Base-by-base conservation (phyloP, 2,888 invertebrate genomes). In the Mythimna pallens region DNA sequence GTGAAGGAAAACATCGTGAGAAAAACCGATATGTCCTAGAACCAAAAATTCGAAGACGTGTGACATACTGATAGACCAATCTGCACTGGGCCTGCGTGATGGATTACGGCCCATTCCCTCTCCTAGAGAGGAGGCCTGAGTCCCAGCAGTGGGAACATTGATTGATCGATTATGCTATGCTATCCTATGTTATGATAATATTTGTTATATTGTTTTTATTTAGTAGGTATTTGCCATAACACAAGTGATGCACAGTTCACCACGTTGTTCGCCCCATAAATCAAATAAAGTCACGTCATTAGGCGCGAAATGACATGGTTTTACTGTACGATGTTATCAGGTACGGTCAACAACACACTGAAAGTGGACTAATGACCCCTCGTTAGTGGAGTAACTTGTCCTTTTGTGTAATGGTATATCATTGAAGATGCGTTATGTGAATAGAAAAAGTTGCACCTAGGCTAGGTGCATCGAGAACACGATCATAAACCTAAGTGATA, bases 311-410 rank as follows among this genome's bases (percentile, higher is more conserved):
- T 80, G 61, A 57, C 25, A 80, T 52, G 72, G 62, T 57, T 67
- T 36, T 54, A 43, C 17, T 17, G 54, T 52, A 76, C 80, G 74
- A 65, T 76, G 80, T 65, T 47, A 64, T 63, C 54, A 55, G 34
- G 34, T 25, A 74, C 20, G n/a, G 34, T 55, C 50, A 80, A 80
- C 80, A 43, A 76, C 25, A 36, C 59, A 55, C 76, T 73, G 74
- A 52, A 50, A 73, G 40, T 61, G 55, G 50, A 14, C 17, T n/a
- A 64, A 76, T 73, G n/a, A 25, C 12, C 64, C 17, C 12, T 52
- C 34, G 61, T 80, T 65, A 73, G 8, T 2, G 12, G 12, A 3
- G 5, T 43, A 80, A 34, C 73, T 34, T 55, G 25, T 61, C 17
- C 61, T 76, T n/a, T 79, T 55, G 47, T 22, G 3, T 64, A 55